Conservation (phyloP, 2,888 invertebrate species). For the Mesorhabditis sp. region DNA sequence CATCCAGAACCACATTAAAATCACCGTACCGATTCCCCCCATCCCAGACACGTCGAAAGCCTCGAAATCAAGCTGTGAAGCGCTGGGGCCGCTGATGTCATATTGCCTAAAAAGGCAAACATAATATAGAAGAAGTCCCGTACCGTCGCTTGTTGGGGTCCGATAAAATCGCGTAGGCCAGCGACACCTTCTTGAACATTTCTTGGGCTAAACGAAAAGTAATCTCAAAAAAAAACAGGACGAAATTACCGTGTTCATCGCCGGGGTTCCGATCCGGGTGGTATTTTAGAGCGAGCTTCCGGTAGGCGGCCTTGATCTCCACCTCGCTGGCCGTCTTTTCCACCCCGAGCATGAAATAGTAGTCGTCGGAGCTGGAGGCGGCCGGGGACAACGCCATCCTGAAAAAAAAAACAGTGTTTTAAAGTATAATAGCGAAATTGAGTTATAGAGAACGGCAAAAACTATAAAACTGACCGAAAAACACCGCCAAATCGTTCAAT, state of each 20-base stretch:
- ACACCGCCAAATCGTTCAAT: too few relatives aligned
- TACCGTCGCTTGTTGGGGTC: conserved; percentile 57
- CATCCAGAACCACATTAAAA: not conserved
- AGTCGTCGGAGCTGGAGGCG: conserved; percentile 35
- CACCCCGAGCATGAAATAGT: conserved; percentile 56
- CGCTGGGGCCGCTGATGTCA: conserved; percentile 55
- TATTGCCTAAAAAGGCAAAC: conserved; percentile 38
- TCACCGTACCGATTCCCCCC: conserved; percentile 51
- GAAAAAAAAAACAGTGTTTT: not conserved
- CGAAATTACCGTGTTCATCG: conserved; percentile 39
- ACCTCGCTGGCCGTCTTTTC: conserved; percentile 52
- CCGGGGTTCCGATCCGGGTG: conserved; percentile 56
- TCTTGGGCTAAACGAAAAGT: conserved; percentile 48
- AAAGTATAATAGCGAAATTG: too few relatives aligned
- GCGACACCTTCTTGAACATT: conserved; percentile 55
- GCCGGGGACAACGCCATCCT: conserved; percentile 9
- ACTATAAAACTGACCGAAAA: too few relatives aligned
- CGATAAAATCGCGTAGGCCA: conserved; percentile 57
- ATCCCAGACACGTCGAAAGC: conserved; percentile 57
- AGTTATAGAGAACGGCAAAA: too few relatives aligned
- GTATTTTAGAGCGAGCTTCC: conserved; percentile 55
- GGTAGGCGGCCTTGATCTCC: conserved; percentile 56
- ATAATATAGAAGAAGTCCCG: not conserved
- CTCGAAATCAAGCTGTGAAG: conserved; percentile 52
- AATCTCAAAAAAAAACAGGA: not conserved